These are phyloP conservation scores for Valencia hispanica DNA, from an alignment of 2,797 vertebrate genomes.

Conservation along the genomic window DNA sequence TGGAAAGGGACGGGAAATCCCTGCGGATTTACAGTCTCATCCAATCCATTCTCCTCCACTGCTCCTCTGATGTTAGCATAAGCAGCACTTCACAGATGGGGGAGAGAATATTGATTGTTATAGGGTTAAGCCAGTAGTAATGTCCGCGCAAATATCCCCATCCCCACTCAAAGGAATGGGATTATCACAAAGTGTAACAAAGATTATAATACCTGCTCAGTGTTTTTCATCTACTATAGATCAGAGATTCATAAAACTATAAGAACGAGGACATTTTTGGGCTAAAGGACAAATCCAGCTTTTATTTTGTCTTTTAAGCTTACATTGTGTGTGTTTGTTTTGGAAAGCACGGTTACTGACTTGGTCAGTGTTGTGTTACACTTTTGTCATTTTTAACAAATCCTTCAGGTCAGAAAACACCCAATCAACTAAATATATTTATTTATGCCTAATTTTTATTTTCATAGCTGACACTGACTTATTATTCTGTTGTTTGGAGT, in stretches of 20 bases:
- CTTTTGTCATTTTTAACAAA: not conserved
- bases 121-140: conserved; percentile 50
- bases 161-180: conserved; percentile 34
- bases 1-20: conserved; percentile 52
- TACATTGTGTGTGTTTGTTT: not conserved
- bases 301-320: conserved; percentile 20
- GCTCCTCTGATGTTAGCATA: conserved; percentile 21
- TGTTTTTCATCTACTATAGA: conserved; percentile 55
- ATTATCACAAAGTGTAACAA: conserved; percentile 63
- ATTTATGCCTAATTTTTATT: too few relatives aligned
- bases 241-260: conserved; percentile 32
- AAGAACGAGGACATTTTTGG: conserved; percentile 30
- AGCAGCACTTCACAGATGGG: conserved; percentile 47
- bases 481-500: not conserved
- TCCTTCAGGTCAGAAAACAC: not conserved
- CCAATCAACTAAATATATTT: not conserved
- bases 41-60: conserved; percentile 23
- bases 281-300: conserved; percentile 32
- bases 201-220: conserved; percentile 34
- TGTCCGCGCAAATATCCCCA: conserved; percentile 29
- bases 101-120: conserved; percentile 58
- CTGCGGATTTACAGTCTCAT: conserved; percentile 43
- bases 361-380: not conserved
- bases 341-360: not conserved
- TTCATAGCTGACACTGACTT: not conserved